Base-by-base conservation (phyloP, 2,113 vertebrate genomes). In the Symphodus melops region DNA sequence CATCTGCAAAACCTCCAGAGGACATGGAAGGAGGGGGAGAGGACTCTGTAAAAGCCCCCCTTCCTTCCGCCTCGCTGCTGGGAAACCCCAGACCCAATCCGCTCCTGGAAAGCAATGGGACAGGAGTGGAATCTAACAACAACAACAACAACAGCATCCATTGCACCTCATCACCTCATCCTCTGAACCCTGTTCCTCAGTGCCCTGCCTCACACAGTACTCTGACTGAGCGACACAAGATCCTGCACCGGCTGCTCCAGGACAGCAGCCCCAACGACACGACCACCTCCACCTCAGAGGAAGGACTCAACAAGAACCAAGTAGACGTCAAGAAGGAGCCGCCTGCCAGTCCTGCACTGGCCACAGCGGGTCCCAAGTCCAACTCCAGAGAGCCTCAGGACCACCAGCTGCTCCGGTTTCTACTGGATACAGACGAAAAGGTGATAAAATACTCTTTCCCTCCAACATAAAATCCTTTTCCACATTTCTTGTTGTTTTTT, bases 181-280 rank as follows among this genome's bases (percentile, higher is more conserved):
- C 84, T 17, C 60, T 74, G 0, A 83, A 78, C 71, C 81, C 95
- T 1, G 13, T 42, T 84, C 93, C 77, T 54, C 96, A 59, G 73
- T 99, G 97, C 71, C 96, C 97, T 1, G 94, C 95, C 36, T 97
- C 96, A 37, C 97, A 99, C 68, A 98, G 97, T 86, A 97, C 96
- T 0, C 90, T 99, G 63, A 99, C 97, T 0, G 96, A 98, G 69
- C 90, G 97, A 5, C 97, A 98, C 83, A 99, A 98, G 92, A 98
- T 99, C 58, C 90, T 99, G 20, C 97, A 98, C 78, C 92, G 96
- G 46, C 95, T 99, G 62, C 95, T 99, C 17, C 97, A 98, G 87
- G 97, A 99, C 91, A 96, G 92, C n/a, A 97, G 97, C 78, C 96
- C 97, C 28, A 95, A 93, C 0, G 96, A 97, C 7, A 21, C 39